Evolutionary conservation across 2,888 invertebrate species (phyloP).

Genomic region (Cephus sareptanus): DNA sequence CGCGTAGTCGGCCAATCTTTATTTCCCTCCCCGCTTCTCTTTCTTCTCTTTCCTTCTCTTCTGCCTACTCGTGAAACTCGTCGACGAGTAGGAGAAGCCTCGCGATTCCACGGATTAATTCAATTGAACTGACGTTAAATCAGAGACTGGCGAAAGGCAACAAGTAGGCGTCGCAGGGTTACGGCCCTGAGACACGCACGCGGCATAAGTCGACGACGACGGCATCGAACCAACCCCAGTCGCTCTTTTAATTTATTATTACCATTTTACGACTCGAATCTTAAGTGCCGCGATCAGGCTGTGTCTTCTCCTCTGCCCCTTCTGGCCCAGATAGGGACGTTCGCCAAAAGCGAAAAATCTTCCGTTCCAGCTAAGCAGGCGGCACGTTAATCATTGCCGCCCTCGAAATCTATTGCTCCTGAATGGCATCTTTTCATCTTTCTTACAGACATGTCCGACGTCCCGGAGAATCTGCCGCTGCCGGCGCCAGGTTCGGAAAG

Average conservation of each 20-base stretch:
- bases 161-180: conserved; percentile 61
- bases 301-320: neutral
- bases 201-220: conserved; percentile 46
- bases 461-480: conserved; percentile 75
- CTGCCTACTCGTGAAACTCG: too few relatives aligned
- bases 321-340: too few relatives aligned
- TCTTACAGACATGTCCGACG: conserved; percentile 80
- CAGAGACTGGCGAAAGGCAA: conserved; percentile 61
- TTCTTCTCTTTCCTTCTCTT: too few relatives aligned
- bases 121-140: conserved; percentile 61
- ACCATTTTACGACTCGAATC: conserved; percentile 9
- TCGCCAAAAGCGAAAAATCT: too few relatives aligned
- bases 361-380: too few relatives aligned
- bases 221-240: conserved; percentile 21
- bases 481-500: conserved; percentile 69
- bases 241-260: conserved; percentile 37
- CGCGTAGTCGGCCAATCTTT: conserved; percentile 2
- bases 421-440: too few relatives aligned
- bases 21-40: neutral
- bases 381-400: too few relatives aligned
- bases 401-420: too few relatives aligned
- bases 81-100: too few relatives aligned
- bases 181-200: conserved; percentile 63
- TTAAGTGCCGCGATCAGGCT: conserved; percentile 15
- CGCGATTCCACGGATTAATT: conserved; percentile 40